Base-by-base conservation (phyloP, 2,888 invertebrate species). In the Tipula vernalis region DNA sequence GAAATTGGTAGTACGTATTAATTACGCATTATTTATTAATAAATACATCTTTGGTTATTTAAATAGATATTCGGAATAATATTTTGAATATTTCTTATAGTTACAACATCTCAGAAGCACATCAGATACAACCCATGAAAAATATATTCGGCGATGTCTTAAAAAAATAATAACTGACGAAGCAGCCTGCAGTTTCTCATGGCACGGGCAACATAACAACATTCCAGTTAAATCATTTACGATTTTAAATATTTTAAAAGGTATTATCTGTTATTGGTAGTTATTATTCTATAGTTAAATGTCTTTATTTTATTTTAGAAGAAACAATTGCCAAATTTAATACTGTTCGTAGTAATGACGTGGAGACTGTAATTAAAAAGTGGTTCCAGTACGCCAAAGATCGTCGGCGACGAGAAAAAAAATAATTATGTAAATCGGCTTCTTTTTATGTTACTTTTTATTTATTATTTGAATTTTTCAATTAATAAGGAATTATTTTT, bases 161-260 rank as follows among this genome's bases (percentile, higher is more conserved):
- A 87, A 87, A 87, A 36, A 86, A 15, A 51, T 87, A 44, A 39
- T 87, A 36, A 36, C 51, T 18, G 87, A 87, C 83, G 71, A 87
- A 87, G 87, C 87, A 87, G 86, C 87, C 44, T 87, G 47, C 36
- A 83, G 57, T 84, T 87, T 87, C 84, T 87, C 86, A 15, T 87
- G 87, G 87, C 86, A 71, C 86, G 87, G 87, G 15, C 87, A 87
- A 36, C 13, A 87, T 28, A 28, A 28, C 36, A 18, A 36, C 28
- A 87, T 39, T 86, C 36, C 87, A 36, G 87, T 87, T 12, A 85
- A 87, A 86, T 41, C 86, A 39, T 86, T 87, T 42, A 83, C 86
- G 12, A 51, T 86, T 44, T 87, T 87, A 10, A 86, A 87, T 28
- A 87, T 87, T 86, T 85, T 87, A 28, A 86, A 87, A 87, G 87